These are phyloP conservation scores for Eupleurogrammus muticus DNA, from an alignment of 2,797 vertebrate species.

Conservation along the genomic window DNA sequence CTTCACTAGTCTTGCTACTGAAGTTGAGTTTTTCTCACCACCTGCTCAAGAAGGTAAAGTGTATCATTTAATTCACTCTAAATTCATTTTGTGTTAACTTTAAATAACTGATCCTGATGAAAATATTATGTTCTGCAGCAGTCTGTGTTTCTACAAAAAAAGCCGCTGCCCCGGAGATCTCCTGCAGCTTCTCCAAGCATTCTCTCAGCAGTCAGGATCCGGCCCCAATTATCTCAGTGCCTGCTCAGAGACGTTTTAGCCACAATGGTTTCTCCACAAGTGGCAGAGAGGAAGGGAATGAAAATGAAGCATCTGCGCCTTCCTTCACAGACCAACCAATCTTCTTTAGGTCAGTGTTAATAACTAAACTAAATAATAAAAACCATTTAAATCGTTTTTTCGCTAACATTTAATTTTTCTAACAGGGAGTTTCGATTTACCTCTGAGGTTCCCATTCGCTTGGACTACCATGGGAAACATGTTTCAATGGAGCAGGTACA, in stretches of 20 bases:
- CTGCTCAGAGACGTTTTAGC: conserved; percentile 86
- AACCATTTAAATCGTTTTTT: background rate
- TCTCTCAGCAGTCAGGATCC: conserved; percentile 85
- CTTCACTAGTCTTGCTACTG: conserved; percentile 93
- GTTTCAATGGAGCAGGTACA: conserved; percentile 97
- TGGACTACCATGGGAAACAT: conserved; percentile 98
- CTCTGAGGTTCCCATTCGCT: conserved; percentile 95
- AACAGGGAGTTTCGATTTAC: conserved; percentile 98
- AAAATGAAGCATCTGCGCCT: conserved; percentile 70
- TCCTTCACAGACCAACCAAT: conserved; percentile 92
- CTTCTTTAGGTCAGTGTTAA: conserved; percentile 91
- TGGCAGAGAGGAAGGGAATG: conserved; percentile 69
- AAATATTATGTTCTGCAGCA: conserved; percentile 44
- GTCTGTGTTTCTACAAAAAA: conserved; percentile 88
- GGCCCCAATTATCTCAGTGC: conserved; percentile 92
- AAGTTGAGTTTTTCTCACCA: conserved; percentile 94
- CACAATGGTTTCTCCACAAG: conserved; percentile 81
- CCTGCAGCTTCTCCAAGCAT: conserved; percentile 92
- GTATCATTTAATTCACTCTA: background rate
- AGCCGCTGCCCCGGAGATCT: conserved; percentile 89
- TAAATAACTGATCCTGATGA: background rate
- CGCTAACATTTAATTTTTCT: conserved; percentile 3
- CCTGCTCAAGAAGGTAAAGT: conserved; percentile 93
- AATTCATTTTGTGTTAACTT: background rate
- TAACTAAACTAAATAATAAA: background rate